These are phyloP conservation scores for Brachyistius frenatus DNA, from an alignment of 2,113 vertebrate species.

Conservation along the genomic window DNA sequence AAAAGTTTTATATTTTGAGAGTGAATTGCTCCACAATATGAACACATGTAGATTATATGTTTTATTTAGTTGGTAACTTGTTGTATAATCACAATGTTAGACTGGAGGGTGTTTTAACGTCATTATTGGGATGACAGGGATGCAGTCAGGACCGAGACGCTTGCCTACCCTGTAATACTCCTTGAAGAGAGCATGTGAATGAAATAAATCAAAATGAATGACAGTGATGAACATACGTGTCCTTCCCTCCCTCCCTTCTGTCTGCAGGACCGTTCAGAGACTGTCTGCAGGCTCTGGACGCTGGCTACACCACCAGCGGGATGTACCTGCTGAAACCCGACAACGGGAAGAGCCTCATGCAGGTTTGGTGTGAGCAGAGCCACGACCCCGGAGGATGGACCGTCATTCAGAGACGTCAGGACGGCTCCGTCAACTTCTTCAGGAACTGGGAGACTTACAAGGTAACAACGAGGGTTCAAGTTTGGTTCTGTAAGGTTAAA, in stretches of 20 bases:
- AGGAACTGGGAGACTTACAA: slow-evolving; percentile 97
- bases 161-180: neutral
- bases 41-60: too few relatives aligned
- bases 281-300: slow-evolving; percentile 91
- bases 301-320: slow-evolving; percentile 88
- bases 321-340: slow-evolving; percentile 94
- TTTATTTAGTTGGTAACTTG: too few relatives aligned
- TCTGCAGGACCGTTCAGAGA: slow-evolving; percentile 91
- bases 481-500: neutral
- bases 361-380: slow-evolving; percentile 95
- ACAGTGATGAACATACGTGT: neutral
- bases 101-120: too few relatives aligned
- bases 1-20: too few relatives aligned
- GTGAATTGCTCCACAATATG: too few relatives aligned
- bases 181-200: neutral
- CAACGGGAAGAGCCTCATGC: slow-evolving; percentile 92
- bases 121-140: too few relatives aligned
- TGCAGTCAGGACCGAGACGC: too few relatives aligned
- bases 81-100: too few relatives aligned
- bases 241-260: neutral
- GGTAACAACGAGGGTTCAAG: slow-evolving; percentile 74
- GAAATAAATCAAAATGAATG: neutral
- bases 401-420: slow-evolving; percentile 91
- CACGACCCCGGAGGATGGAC: slow-evolving; percentile 96
- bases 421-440: slow-evolving; percentile 95